Percentiles rank a stretch among this genome's conserved stretches.
Conservation (phyloP, 64 coral and sea anemone species). For the Orbicella faveolata region DNA sequence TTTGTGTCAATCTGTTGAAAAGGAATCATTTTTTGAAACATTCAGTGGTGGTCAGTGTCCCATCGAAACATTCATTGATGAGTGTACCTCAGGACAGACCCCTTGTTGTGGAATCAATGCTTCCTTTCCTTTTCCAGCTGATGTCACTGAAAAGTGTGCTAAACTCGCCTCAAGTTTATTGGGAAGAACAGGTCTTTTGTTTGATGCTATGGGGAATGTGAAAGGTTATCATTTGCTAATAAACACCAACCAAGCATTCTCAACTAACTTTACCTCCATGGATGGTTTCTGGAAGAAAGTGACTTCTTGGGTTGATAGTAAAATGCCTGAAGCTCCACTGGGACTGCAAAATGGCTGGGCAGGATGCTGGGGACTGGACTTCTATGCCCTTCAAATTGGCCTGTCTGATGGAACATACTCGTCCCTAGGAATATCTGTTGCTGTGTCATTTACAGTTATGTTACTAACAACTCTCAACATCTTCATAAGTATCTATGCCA, state of each 20-base stretch:
- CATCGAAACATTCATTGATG: background rate
- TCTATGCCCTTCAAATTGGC: slow-evolving; percentile 71
- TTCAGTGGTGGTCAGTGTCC: background rate
- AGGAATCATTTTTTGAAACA: slow-evolving; percentile 43
- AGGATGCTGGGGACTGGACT: slow-evolving; percentile 29
- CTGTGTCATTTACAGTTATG: slow-evolving; percentile 87
- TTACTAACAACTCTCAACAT: slow-evolving; percentile 88
- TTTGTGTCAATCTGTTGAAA: slow-evolving; percentile 55
- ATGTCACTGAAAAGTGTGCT: slow-evolving; percentile 54
- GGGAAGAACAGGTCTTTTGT: background rate
- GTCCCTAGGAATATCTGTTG: slow-evolving; percentile 84
- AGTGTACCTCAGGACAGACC: background rate
- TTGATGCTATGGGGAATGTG: slow-evolving; percentile 10
- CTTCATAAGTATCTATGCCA: slow-evolving; percentile 92
- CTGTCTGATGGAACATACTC: slow-evolving; percentile 65
- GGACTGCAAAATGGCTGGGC: slow-evolving; percentile 75
- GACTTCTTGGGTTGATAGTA: slow-evolving; percentile 48
- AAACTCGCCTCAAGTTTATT: background rate
- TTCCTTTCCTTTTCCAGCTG: slow-evolving; percentile 62
- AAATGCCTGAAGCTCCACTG: slow-evolving; percentile 52
- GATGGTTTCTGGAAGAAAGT: slow-evolving; percentile 74
- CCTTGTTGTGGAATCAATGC: slow-evolving; percentile 29
- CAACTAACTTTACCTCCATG: slow-evolving; percentile 54
- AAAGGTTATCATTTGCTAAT: slow-evolving; percentile 41
- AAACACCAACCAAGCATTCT: slow-evolving; percentile 39